A percentile compares a stretch with the other conserved stretches of the same genome.
Conservation (phyloP, 1,140 invertebrate species). For the Danaus plexippus region DNA sequence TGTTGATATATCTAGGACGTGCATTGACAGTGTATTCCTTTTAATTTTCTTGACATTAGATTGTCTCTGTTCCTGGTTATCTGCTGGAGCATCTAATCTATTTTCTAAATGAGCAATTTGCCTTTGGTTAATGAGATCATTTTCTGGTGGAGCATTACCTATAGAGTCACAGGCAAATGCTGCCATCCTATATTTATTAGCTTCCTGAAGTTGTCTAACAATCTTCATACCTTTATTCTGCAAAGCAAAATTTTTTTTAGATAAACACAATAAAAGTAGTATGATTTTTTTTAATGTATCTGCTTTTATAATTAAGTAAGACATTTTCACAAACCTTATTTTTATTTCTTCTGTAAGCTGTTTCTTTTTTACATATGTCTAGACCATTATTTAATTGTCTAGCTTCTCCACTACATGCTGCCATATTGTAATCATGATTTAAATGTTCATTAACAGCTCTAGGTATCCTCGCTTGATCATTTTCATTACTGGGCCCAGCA, state of each 20-base stretch:
- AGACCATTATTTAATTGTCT: conserved; percentile 31
- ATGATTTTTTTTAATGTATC: conserved; percentile 9
- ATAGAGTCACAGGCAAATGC: conserved; percentile 73
- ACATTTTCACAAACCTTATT: conserved; percentile 37
- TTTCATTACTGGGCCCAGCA: conserved; percentile 56
- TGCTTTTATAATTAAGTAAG: conserved; percentile 7
- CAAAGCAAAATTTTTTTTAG: conserved; percentile 27
- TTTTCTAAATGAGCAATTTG: conserved; percentile 64
- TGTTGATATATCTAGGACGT: conserved; percentile 88
- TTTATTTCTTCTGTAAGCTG: conserved; percentile 50
- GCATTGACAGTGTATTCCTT: conserved; percentile 82
- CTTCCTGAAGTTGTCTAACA: conserved; percentile 66
- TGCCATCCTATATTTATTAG: conserved; percentile 73
- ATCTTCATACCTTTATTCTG: conserved; percentile 69
- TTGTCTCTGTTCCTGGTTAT: conserved; percentile 41
- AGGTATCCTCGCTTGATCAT: conserved; percentile 27
- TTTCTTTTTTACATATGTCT: conserved; percentile 47
- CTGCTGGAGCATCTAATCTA: conserved; percentile 42
- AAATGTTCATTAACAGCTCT: conserved; percentile 33
- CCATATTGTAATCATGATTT: conserved; percentile 27
- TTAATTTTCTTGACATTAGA: conserved; percentile 64
- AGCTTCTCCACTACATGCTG: conserved; percentile 36
- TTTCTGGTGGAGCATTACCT: conserved; percentile 46
- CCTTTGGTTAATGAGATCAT: conserved; percentile 63
- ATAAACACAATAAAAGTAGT: conserved; percentile 1